phyloP scores from a whole-genome alignment of 2,113 vertebrate genomes.

The Pseudorasbora parva region DNA sequence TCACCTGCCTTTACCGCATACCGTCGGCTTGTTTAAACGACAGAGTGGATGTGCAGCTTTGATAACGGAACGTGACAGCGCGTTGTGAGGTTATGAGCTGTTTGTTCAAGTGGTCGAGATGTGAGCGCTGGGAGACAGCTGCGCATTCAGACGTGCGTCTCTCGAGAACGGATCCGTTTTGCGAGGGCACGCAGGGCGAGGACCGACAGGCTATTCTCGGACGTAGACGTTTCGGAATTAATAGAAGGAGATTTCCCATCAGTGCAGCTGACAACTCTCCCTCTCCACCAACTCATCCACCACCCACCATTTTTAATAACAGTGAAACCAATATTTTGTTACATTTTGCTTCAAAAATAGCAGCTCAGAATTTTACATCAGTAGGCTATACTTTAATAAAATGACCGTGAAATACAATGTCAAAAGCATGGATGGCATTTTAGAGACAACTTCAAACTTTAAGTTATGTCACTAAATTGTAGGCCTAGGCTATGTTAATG shows the following conservation, averaged over 20 bases:
- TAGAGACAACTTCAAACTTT: too few species aligned
- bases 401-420: too few species aligned
- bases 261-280: conserved; percentile 49
- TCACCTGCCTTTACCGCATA: conserved; percentile 23
- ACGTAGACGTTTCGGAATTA: conserved; percentile 78
- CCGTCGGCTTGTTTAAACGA: background rate
- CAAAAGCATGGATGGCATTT: too few species aligned
- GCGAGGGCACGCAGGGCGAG: conserved; percentile 32
- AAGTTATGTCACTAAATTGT: too few species aligned
- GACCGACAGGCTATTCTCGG: conserved; percentile 72
- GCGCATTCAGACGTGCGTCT: conserved; percentile 43
- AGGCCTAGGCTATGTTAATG: too few species aligned
- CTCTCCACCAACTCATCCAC: conserved; percentile 19
- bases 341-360: background rate
- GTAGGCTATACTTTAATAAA: background rate
- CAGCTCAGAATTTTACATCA: background rate
- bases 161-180: conserved; percentile 27
- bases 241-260: conserved; percentile 69
- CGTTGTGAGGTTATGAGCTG: conserved; percentile 6
- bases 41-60: background rate
- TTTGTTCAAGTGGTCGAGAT: conserved; percentile 25
- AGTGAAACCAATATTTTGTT: background rate
- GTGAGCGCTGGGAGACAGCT: conserved; percentile 33
- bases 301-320: background rate
- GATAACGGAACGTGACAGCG: conserved; percentile 14